A percentile compares a stretch with the other conserved stretches of the same genome.
phyloP scores from a whole-genome alignment of 2,888 invertebrate genomes.

The Tortricodes alternella region DNA sequence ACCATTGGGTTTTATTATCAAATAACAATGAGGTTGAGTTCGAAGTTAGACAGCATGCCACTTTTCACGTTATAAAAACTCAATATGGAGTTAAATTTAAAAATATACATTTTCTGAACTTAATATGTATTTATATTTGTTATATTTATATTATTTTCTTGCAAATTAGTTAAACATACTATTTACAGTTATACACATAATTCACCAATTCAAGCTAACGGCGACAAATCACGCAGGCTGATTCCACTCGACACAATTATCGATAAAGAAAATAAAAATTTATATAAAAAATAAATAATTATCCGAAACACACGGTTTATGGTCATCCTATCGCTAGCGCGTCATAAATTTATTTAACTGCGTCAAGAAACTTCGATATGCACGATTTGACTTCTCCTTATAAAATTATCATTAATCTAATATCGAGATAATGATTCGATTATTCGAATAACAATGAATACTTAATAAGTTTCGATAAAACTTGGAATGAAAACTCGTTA shows the following conservation, averaged over 20 bases:
- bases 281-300: constrained; percentile 31
- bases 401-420: constrained; percentile 60
- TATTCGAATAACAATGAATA: constrained; percentile 65
- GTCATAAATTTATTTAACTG: constrained; percentile 37
- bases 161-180: neutral
- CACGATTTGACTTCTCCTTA: constrained; percentile 39
- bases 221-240: constrained; percentile 23
- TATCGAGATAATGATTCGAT: constrained; percentile 47
- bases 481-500: constrained; percentile 52
- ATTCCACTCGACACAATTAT: constrained; percentile 16
- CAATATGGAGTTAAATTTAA: too few species aligned
- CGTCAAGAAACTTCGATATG: constrained; percentile 37
- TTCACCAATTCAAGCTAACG: constrained; percentile 17
- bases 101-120: too few species aligned
- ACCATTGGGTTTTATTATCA: too few species aligned
- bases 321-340: constrained; percentile 25
- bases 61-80: too few species aligned
- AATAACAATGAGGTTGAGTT: too few species aligned
- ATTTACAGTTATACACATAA: constrained; percentile 14
- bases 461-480: constrained; percentile 54
- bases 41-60: too few species aligned
- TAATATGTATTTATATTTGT: neutral
- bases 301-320: constrained; percentile 28
- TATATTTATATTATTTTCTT: neutral
- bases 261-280: constrained; percentile 28